Conservation (phyloP, 2,888 invertebrate species). For the Erebia palarica region DNA sequence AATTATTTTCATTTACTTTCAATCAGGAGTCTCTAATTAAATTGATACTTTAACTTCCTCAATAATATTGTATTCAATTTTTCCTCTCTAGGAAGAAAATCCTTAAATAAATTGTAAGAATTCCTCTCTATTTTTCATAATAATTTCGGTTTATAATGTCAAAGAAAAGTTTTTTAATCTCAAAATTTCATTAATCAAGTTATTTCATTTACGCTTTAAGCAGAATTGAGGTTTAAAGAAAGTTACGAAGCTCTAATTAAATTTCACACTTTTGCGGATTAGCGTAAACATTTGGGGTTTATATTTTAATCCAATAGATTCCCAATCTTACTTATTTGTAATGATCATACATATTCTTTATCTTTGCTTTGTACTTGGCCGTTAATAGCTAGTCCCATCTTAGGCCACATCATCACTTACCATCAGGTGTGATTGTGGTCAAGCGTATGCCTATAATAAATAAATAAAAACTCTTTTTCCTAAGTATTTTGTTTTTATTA, state of each 20-base stretch:
- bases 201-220: constrained; percentile 18
- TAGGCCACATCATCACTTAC: too few relatives aligned
- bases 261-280: constrained; percentile 11
- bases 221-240: constrained; percentile 11
- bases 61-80: constrained; percentile 1
- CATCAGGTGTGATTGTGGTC: too few relatives aligned
- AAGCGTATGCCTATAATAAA: too few relatives aligned
- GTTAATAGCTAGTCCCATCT: too few relatives aligned
- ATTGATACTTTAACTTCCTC: background rate
- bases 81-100: constrained; percentile 2
- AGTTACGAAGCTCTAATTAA: constrained; percentile 4
- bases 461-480: too few relatives aligned
- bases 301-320: background rate
- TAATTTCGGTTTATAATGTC: constrained; percentile 18
- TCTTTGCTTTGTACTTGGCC: background rate
- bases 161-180: constrained; percentile 27
- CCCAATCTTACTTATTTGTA: background rate
- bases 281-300: background rate
- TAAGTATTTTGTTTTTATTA: too few relatives aligned
- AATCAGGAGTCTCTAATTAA: background rate
- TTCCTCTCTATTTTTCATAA: constrained; percentile 13
- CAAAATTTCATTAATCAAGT: constrained; percentile 25
- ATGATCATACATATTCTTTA: background rate
- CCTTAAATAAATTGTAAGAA: constrained; percentile 23
- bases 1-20: background rate